Evolutionary conservation across 2,888 invertebrate genomes (phyloP), one percentile per base, ranked within the genome.

Genomic region (Melieria crassipennis): DNA sequence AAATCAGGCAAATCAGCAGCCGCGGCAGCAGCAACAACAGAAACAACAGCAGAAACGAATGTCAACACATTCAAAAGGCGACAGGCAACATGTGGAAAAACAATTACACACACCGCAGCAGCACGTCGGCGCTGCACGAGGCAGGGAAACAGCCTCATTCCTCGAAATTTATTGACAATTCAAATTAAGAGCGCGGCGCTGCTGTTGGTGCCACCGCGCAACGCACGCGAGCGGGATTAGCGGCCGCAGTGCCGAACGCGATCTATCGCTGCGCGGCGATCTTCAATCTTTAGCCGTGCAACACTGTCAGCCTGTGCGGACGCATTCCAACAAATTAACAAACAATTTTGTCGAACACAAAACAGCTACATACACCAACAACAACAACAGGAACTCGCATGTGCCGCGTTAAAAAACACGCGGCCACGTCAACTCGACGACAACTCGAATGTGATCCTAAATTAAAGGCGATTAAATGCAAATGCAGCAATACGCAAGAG

Each of bases 391-490:
- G 30, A 30, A 30, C 30, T 30, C 30, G 30, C 30, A 30, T 30
- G 30, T 1, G 30, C 30, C 30, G 30, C 30, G 30, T 30, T 30
- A 30, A 30, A 30, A 30, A 30, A 30, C 30, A 30, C 30, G 30
- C 30, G 30, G 30, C 30, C 30, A 30, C 30, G 30, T 30, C 30
- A 30, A 30, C 30, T 30, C 30, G 30, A 30, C 30, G 30, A 30
- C 30, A 30, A 30, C 30, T 30, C 30, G 30, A 30, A 30, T 48
- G 47, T 64, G 69, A 47, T 65, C 55, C 50, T 65, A 70, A 65
- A 70, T 70, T 70, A 60, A 70, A 70, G 65, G 65, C 65, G 70
- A 70, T 70, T 70, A 65, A 65, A 70, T 70, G 70, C 70, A 70
- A 70, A 70, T 65, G 60, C 65, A 48, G 16, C n/a, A 10, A 58